Percentiles rank a stretch among this genome's conserved stretches.
phyloP scores from a whole-genome alignment of 2,113 vertebrate species.

The Anoura caudifer region DNA sequence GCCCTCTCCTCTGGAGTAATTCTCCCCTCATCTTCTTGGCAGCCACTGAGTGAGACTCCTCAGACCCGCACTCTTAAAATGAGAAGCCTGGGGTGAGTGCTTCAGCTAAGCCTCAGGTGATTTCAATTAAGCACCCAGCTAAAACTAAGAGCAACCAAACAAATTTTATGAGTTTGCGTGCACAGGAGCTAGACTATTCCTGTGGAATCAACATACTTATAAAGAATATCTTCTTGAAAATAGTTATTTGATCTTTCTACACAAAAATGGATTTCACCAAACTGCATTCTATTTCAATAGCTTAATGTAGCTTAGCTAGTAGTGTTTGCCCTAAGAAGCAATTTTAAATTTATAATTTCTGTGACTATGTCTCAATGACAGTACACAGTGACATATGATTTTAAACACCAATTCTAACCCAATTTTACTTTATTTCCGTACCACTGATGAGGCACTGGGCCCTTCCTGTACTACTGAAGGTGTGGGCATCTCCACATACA shows the following conservation, averaged over 20 bases:
- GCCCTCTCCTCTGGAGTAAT: not conserved
- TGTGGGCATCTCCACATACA: not conserved
- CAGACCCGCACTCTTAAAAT: not conserved
- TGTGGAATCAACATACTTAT: not conserved
- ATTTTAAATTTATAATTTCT: not conserved
- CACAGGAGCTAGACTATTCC: not conserved
- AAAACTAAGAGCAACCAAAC: not conserved
- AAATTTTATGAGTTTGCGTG: not conserved
- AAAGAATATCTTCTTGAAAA: slow-evolving; percentile 5
- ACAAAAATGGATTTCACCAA: not conserved
- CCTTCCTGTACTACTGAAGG: not conserved
- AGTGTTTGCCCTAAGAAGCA: not conserved
- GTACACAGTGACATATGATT: not conserved
- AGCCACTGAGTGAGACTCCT: not conserved
- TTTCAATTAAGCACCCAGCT: not conserved
- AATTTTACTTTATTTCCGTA: not conserved
- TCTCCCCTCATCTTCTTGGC: not conserved
- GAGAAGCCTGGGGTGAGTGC: not conserved
- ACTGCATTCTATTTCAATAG: not conserved
- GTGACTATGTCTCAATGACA: not conserved
- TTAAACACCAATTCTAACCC: not conserved
- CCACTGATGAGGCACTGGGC: not conserved
- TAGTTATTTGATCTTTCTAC: not conserved
- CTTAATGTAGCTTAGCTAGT: not conserved
- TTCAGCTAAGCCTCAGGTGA: not conserved